phyloP scores from a whole-genome alignment of 2,888 invertebrate genomes.

The Drosophila mayaguana region DNA sequence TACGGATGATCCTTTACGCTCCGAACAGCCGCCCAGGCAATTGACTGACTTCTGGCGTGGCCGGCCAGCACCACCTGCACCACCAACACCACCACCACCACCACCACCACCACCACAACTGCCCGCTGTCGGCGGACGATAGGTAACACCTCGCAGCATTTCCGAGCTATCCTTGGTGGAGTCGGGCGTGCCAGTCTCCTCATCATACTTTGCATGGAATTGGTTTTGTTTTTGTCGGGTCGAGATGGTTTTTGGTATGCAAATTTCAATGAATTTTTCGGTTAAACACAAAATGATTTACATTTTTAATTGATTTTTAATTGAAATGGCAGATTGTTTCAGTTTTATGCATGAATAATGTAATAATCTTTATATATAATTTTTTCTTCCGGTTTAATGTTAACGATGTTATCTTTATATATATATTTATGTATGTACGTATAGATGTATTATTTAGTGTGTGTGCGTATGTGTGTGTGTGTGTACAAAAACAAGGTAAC shows the following conservation, averaged over 20 bases:
- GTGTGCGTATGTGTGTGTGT: conserved; percentile 3
- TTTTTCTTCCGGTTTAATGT: conserved; percentile 27
- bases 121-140: conserved; percentile 86
- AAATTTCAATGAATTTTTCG: conserved; percentile 72
- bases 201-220: conserved; percentile 81
- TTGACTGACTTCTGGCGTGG: conserved; percentile 87
- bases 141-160: conserved; percentile 87
- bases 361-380: conserved; percentile 1
- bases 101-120: conserved; percentile 59
- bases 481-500: conserved; percentile 47
- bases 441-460: not conserved
- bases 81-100: conserved; percentile 53
- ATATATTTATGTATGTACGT: not conserved
- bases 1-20: conserved; percentile 91
- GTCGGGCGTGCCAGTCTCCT: conserved; percentile 86
- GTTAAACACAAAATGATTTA: conserved; percentile 80
- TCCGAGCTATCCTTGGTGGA: conserved; percentile 86
- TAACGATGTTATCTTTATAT: conserved; percentile 29
- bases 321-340: conserved; percentile 66
- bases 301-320: conserved; percentile 78
- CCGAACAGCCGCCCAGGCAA: conserved; percentile 90
- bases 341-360: conserved; percentile 33
- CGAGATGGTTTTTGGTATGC: conserved; percentile 45
- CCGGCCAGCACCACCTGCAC: conserved; percentile 62
- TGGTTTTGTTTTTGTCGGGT: conserved; percentile 2